These are phyloP conservation scores for Drosophila nigromelanica DNA, from an alignment of 1,140 invertebrate genomes.

Conservation along the genomic window DNA sequence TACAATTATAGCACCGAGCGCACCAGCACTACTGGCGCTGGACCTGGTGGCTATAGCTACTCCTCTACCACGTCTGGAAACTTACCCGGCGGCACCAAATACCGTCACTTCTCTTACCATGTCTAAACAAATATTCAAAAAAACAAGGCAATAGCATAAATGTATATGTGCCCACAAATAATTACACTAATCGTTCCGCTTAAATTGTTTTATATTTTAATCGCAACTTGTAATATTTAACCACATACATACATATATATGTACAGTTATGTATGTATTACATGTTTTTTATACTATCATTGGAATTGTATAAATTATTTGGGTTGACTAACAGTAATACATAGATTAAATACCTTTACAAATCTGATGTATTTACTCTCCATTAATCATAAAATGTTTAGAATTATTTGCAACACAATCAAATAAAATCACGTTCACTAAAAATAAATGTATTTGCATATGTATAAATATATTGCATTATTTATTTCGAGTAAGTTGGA, in stretches of 20 bases:
- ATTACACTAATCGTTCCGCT: conserved; percentile 40
- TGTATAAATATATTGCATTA: conserved; percentile 27
- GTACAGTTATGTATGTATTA: conserved; percentile 50
- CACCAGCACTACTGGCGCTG: conserved; percentile 87
- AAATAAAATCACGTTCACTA: conserved; percentile 64
- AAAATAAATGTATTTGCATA: conserved; percentile 41
- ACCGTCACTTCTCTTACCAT: conserved; percentile 93
- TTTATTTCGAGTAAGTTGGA: conserved; percentile 25
- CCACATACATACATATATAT: conserved; percentile 9
- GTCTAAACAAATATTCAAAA: conserved; percentile 85
- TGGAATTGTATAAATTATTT: conserved; percentile 61
- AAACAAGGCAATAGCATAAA: conserved; percentile 8
- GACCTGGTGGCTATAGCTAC: conserved; percentile 92
- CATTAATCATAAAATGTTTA: conserved; percentile 61
- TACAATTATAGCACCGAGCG: conserved; percentile 91
- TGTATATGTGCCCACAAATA: conserved; percentile 16
- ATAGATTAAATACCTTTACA: conserved; percentile 54
- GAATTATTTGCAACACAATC: conserved; percentile 82
- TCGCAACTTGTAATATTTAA: conserved; percentile 42
- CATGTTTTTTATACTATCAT: conserved; percentile 47
- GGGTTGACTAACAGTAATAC: conserved; percentile 66
- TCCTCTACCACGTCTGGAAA: conserved; percentile 90
- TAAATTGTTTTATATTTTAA: conserved; percentile 29
- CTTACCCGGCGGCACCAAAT: conserved; percentile 91
- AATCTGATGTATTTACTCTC: conserved; percentile 57